A percentile compares a stretch with the other conserved stretches of the same genome.
Evolutionary conservation across 2,113 vertebrate species (phyloP).

Genomic region (Chaetodon trifascialis): DNA sequence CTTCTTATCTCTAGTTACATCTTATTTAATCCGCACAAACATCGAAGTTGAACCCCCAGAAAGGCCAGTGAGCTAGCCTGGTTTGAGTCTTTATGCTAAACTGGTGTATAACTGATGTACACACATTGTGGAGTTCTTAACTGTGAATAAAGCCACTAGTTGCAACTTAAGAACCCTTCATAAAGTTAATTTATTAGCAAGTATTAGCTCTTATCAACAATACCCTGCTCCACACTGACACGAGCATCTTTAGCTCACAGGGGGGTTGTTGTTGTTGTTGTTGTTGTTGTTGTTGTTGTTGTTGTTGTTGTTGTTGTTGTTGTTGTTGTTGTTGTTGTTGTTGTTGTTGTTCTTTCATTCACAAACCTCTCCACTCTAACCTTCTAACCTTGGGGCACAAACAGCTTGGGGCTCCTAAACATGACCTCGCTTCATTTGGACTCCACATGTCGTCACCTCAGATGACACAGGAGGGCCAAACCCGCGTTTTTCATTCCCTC

Average conservation of each 20-base stretch:
- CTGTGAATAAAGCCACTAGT: not conserved
- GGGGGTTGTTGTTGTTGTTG: too few species aligned
- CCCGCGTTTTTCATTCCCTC: not conserved
- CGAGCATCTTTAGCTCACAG: not conserved
- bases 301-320: too few species aligned
- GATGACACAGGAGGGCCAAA: slow-evolving; percentile 4
- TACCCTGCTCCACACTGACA: not conserved
- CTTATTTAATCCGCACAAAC: too few species aligned
- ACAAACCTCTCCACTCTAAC: slow-evolving; percentile 10
- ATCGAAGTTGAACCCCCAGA: too few species aligned
- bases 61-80: too few species aligned
- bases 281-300: too few species aligned
- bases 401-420: slow-evolving; percentile 2
- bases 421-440: slow-evolving; percentile 4
- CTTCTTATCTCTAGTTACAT: not conserved
- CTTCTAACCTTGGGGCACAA: slow-evolving; percentile 9
- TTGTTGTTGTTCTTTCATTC: slow-evolving; percentile 21
- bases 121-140: not conserved
- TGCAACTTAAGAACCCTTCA: not conserved
- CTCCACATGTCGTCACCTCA: slow-evolving; percentile 12
- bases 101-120: not conserved
- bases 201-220: too few species aligned
- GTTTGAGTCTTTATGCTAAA: not conserved
- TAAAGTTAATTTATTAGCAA: too few species aligned
- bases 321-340: not conserved